Evolutionary conservation across 2,113 vertebrate genomes (phyloP).

Genomic region (Apeltes quadracus): DNA sequence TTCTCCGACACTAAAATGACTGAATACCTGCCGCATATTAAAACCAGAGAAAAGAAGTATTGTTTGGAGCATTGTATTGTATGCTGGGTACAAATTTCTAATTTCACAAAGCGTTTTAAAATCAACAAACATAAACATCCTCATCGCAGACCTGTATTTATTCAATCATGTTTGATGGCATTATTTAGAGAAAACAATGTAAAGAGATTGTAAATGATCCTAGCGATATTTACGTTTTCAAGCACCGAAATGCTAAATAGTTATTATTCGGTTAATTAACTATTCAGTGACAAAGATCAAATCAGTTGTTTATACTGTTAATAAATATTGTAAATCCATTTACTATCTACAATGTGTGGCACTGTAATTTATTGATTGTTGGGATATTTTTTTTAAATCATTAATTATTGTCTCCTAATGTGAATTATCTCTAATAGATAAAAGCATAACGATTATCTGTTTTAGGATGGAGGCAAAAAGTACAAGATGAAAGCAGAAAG

Average conservation of each 20-base stretch:
- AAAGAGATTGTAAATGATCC: not conserved
- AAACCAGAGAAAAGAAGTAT: not conserved
- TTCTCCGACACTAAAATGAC: not conserved
- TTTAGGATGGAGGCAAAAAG: not conserved
- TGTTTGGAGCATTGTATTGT: no score
- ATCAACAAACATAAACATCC: not conserved
- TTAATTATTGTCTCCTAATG: not conserved
- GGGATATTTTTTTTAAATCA: not conserved
- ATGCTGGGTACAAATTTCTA: no score
- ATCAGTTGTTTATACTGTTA: not conserved
- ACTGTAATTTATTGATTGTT: not conserved
- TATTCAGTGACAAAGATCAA: not conserved
- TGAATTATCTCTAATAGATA: not conserved
- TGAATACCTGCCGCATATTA: constrained; percentile 5
- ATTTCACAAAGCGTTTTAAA: not conserved
- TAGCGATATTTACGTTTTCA: not conserved
- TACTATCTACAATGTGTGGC: not conserved
- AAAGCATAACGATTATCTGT: not conserved
- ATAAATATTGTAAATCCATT: not conserved
- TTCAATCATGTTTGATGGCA: not conserved
- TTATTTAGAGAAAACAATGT: not conserved
- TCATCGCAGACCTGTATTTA: not conserved
- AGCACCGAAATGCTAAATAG: not conserved
- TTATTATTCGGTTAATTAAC: no score
- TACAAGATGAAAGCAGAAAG: not conserved